Base-by-base conservation (phyloP, 2,888 invertebrate genomes). In the Drosophila pseudotakahashii region DNA sequence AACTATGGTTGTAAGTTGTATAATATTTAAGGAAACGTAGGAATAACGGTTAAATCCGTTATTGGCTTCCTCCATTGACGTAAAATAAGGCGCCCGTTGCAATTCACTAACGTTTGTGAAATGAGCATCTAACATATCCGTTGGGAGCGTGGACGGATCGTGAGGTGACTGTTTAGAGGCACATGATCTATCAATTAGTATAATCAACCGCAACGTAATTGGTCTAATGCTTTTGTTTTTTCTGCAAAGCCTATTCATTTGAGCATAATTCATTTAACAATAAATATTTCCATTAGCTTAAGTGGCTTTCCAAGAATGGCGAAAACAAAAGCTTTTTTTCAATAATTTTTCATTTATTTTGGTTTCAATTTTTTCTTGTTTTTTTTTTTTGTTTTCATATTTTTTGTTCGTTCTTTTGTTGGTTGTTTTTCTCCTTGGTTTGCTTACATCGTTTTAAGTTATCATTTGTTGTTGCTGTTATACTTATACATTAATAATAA, bases 301-400 rank as follows among this genome's bases (percentile, higher is more conserved):
- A 50, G 34, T 59, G 45, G n/a, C 19, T 32, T 19, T 42, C 36
- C n/a, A 30, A 2, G 13, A 11, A 13, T 42, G 6, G 30, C 30
- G n/a, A 16, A 70, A 42, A 58, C 42, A 42, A 7, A 50, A 7
- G n/a, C 53, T 45, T 62, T 86, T 86, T 88, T 81, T 73, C 45
- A 81, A 73, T 87, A 78, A 81, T 82, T 87, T 88, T 36, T 84
- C 77, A 68, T 87, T 82, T 89, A 84, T 89, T 82, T 88, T 59
- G 66, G 75, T 81, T 83, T 88, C 63, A 63, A 47, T 78, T 70
- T 62, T 50, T 68, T 75, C 45, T 34, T 44, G 41, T 53, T 73
- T 70, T 61, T 51, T 70, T 61, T 51, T 72, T 72, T 63, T 11
- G 39, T 50, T 59, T 71, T 58, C 30, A 39, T 53, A 47, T 71